Base-by-base conservation (phyloP, 2,797 vertebrate genomes). In the Nannoperca obscura region DNA sequence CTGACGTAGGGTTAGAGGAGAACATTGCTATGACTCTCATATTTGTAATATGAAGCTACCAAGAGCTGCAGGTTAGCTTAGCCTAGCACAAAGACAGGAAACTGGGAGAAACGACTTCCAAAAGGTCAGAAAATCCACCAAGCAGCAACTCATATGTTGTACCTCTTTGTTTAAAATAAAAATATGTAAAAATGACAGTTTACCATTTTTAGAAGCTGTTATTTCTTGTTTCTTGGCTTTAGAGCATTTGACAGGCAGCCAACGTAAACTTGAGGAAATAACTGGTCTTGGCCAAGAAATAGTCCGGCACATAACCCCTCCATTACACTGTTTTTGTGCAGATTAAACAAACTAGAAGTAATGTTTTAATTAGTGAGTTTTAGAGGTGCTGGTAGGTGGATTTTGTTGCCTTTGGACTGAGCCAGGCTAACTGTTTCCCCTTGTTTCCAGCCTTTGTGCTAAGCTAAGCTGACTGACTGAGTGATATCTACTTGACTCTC, bases 391-490 rank as follows among this genome's bases (percentile, higher is more conserved):
- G 27, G 34, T 61, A 15, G 17, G 50, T 2, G 2, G 17, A 55
- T n/a, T 66, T 14, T 46, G 19, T 44, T n/a, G 8, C 38, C 50
- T 68, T 55, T 27, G 4, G 2, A 42, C 11, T 15, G 22, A 67
- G 38, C 19, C 40, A 17, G 20, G 59, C 53, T 62, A 63, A 10
- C 14, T 44, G 6, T 66, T 59, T 66, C 38, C n/a, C 42, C 22
- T 10, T 36, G 0, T 58, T 70, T 62, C 15, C 24, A 0, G 47
- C 30, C 36, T 50, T 47, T 40, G 11, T 69, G 66, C 46, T 69
- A 72, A 52, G 24, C 70, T 72, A 71, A 58, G 59, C 69, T 65
- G 58, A 60, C 2, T 0, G 19, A 7, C 22, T 42, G 7, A 20
- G 30, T 34, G 32, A 2, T 19, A 17, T 59, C 19, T 1, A 30